Evolutionary conservation across 2,797 vertebrate species (phyloP).

Genomic region (Spinus pinus): DNA sequence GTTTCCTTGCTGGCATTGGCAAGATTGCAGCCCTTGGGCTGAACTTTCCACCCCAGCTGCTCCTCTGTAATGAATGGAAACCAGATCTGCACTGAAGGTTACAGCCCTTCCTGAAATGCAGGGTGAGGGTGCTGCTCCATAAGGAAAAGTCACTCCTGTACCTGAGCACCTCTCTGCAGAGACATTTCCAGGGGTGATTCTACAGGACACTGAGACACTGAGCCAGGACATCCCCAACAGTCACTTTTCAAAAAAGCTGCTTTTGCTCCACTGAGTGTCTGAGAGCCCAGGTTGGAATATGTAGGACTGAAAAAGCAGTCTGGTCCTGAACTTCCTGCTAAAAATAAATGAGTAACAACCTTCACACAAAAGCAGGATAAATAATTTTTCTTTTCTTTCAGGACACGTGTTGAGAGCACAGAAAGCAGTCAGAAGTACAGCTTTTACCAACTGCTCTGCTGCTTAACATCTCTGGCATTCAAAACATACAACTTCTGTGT

Average conservation of each 20-base stretch:
- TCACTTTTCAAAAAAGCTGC: not conserved
- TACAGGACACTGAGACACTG: not conserved
- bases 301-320: not conserved
- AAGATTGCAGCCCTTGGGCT: not conserved
- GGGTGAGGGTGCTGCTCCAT: not conserved
- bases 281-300: not conserved
- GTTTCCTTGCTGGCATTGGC: not conserved
- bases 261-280: not conserved
- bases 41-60: not conserved
- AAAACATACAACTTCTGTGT: slow-evolving; percentile 68
- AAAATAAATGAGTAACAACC: not conserved
- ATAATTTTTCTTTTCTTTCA: not conserved
- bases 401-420: not conserved
- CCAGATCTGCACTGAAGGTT: not conserved
- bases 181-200: not conserved
- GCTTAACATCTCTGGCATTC: slow-evolving; percentile 63
- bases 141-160: not conserved
- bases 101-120: not conserved
- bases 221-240: not conserved
- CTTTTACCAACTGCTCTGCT: slow-evolving; percentile 51
- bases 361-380: not conserved
- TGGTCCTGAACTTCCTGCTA: not conserved
- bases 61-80: not conserved
- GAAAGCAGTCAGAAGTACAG: slow-evolving; percentile 20
- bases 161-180: not conserved